Evolutionary conservation across 2,797 vertebrate species (phyloP).

Genomic region (Scomberomorus guttatus): DNA sequence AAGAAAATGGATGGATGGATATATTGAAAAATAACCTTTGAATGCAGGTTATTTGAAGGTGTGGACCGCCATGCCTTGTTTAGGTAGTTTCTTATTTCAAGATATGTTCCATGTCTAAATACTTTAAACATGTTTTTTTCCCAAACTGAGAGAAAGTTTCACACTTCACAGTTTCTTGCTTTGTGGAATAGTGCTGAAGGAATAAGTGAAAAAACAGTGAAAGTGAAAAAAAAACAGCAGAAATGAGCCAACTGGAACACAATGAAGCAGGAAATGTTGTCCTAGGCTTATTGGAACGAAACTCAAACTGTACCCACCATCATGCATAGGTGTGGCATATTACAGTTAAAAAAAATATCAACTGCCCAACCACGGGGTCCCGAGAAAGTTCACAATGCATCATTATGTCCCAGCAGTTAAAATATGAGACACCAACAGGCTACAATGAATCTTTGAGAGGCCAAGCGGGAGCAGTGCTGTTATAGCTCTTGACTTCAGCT

Average conservation of each 20-base stretch:
- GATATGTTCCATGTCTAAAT: background rate
- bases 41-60: no score
- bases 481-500: constrained; percentile 34
- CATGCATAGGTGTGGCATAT: constrained; percentile 7
- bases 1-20: no score
- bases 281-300: constrained; percentile 27
- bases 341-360: constrained; percentile 5
- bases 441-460: constrained; percentile 41
- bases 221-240: constrained; percentile 28
- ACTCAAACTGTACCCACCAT: constrained; percentile 10
- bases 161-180: background rate
- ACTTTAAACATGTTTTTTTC: constrained; percentile 7
- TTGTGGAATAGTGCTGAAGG: background rate
- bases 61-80: no score
- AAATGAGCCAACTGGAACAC: constrained; percentile 50
- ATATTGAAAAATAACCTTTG: no score
- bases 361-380: background rate
- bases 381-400: constrained; percentile 32
- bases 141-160: background rate
- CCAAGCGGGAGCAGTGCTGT: constrained; percentile 48
- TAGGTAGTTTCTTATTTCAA: no score
- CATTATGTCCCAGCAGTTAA: constrained; percentile 24
- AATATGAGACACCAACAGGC: constrained; percentile 41
- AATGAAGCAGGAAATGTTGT: constrained; percentile 50
- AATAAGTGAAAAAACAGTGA: constrained; percentile 12